Evolutionary conservation across 2,113 vertebrate species (phyloP).

Genomic region (Colius striatus): DNA sequence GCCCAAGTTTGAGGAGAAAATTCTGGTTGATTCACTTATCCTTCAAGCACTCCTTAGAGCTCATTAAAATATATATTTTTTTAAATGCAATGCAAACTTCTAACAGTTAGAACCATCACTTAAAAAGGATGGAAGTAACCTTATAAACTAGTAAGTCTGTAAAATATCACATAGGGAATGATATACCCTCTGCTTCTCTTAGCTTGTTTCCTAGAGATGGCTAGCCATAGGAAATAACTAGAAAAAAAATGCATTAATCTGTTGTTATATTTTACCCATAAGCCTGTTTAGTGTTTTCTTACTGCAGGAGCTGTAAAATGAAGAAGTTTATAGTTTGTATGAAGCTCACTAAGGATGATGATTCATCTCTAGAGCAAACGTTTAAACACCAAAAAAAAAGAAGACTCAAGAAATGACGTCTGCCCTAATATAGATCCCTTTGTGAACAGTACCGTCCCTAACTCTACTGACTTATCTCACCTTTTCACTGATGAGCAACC

Average conservation of each 20-base stretch:
- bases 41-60: not conserved
- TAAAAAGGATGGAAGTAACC: not conserved
- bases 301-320: constrained; percentile 19
- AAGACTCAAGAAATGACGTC: not conserved
- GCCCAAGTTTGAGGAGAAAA: not conserved
- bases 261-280: constrained; percentile 5
- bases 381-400: not conserved
- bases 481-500: not conserved
- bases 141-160: not conserved
- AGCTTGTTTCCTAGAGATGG: not conserved
- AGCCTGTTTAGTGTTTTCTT: constrained; percentile 37
- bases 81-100: not conserved
- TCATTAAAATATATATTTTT: not conserved
- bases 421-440: not conserved
- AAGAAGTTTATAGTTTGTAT: not conserved
- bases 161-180: not conserved
- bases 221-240: not conserved
- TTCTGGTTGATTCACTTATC: not conserved
- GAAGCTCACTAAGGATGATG: constrained; percentile 32
- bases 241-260: constrained; percentile 2
- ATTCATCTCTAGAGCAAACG: constrained; percentile 57
- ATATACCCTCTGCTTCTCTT: not conserved
- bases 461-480: not conserved
- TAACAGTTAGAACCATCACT: not conserved
- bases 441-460: not conserved